Evolutionary conservation across 1,140 invertebrate genomes (phyloP).

Genomic region (Zeugodacus cucurbitae): DNA sequence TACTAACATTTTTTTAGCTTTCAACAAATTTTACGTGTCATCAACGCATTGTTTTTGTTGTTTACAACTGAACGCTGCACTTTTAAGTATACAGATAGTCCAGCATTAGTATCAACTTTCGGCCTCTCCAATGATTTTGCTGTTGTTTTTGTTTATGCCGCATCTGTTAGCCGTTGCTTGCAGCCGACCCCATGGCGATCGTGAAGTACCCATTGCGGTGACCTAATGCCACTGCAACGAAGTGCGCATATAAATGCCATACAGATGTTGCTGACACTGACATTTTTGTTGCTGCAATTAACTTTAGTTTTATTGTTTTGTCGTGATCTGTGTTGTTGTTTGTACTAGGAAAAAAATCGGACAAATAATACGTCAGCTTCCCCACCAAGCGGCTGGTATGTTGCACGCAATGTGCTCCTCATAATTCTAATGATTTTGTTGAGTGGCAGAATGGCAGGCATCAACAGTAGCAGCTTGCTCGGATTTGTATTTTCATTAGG

Average conservation of each 20-base stretch:
- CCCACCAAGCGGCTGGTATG: not conserved
- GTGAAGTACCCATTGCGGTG: not conserved
- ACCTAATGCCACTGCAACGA: not conserved
- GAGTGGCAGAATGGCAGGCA: not conserved
- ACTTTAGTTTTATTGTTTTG: not conserved
- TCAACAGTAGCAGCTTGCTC: not conserved
- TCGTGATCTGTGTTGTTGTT: not conserved
- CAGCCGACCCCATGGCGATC: not conserved
- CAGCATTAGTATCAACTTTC: not conserved
- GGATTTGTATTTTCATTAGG: too few relatives aligned
- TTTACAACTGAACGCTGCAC: not conserved
- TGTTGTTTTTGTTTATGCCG: not conserved
- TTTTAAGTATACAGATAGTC: not conserved
- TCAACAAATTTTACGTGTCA: not conserved
- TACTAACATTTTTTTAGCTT: not conserved
- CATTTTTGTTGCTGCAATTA: conserved; percentile 27
- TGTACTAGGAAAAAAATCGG: not conserved
- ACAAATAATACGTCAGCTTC: not conserved
- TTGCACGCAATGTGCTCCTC: not conserved
- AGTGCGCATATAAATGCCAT: not conserved
- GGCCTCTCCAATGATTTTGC: not conserved
- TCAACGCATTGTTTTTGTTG: not conserved
- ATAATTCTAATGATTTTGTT: conserved; percentile 8
- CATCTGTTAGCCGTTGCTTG: not conserved
- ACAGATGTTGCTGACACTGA: conserved; percentile 25